Evolutionary conservation across 2,797 vertebrate genomes (phyloP).

Genomic region (Threskiornis aethiopicus): DNA sequence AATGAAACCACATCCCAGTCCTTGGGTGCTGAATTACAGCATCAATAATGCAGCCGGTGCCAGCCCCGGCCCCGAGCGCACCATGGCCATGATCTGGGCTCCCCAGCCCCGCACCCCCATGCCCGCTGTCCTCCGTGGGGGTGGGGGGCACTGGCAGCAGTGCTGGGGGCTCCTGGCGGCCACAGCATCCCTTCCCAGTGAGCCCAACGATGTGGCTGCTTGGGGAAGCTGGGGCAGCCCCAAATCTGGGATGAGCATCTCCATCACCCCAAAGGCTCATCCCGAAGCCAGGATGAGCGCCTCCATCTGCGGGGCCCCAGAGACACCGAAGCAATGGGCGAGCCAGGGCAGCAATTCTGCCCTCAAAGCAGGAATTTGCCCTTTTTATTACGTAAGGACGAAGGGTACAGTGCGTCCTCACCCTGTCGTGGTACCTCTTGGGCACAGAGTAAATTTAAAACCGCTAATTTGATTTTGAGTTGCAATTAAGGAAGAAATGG

Average conservation of each 20-base stretch:
- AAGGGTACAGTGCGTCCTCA: neutral
- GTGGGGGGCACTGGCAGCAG: neutral
- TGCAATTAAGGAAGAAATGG: slow-evolving; percentile 48
- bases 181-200: too few species aligned
- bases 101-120: too few species aligned
- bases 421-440: neutral
- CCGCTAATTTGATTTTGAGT: slow-evolving; percentile 43
- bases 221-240: neutral
- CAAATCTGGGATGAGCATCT: too few species aligned
- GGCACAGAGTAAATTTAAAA: slow-evolving; percentile 41
- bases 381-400: neutral
- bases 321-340: fast-evolving
- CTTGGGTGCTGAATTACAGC: neutral
- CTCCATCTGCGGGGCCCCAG: fast-evolving
- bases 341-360: neutral
- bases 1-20: neutral
- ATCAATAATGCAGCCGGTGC: fast-evolving
- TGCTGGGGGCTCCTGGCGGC: too few species aligned
- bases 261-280: neutral
- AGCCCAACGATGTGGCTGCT: neutral
- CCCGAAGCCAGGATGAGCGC: neutral
- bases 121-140: fast-evolving
- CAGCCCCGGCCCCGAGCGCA: fast-evolving
- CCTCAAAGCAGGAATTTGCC: neutral
- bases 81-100: fast-evolving